Conservation (phyloP, 35 echinoderm and acorn worm species). For the Amphiura filiformis region DNA sequence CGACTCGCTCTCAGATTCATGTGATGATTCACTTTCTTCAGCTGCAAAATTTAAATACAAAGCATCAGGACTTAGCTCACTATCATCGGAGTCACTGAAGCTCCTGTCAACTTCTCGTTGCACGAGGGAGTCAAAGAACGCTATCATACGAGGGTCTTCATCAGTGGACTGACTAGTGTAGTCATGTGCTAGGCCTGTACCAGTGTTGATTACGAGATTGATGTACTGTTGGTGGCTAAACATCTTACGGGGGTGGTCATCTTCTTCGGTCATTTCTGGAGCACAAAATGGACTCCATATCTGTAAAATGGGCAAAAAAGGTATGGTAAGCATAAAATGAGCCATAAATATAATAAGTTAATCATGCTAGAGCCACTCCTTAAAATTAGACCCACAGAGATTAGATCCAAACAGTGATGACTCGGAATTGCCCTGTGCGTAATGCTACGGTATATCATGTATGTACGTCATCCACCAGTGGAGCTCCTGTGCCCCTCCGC, state of each 20-base stretch:
- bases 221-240: conserved; percentile 93
- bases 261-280: conserved; percentile 55
- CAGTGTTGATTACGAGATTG: conserved; percentile 90
- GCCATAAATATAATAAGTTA: no score
- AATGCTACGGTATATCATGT: no score
- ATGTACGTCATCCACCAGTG: no score
- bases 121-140: conserved; percentile 97
- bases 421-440: no score
- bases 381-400: no score
- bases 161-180: conserved; percentile 87
- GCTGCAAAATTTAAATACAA: conserved; percentile 74
- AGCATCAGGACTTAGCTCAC: conserved; percentile 67
- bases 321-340: no score
- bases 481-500: no score
- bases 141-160: conserved; percentile 95
- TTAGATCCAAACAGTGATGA: no score
- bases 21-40: conserved; percentile 40
- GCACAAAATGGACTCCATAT: conserved; percentile 85
- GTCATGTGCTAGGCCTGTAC: conserved; percentile 82
- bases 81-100: conserved; percentile 87
- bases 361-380: no score
- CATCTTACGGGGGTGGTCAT: conserved; percentile 67
- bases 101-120: conserved; percentile 90
- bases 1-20: conserved; percentile 37
- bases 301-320: conserved; percentile 27